A percentile compares a stretch with the other conserved stretches of the same genome.
Evolutionary conservation across 2,113 vertebrate species (phyloP).

Genomic region (Dermatemys mawii): DNA sequence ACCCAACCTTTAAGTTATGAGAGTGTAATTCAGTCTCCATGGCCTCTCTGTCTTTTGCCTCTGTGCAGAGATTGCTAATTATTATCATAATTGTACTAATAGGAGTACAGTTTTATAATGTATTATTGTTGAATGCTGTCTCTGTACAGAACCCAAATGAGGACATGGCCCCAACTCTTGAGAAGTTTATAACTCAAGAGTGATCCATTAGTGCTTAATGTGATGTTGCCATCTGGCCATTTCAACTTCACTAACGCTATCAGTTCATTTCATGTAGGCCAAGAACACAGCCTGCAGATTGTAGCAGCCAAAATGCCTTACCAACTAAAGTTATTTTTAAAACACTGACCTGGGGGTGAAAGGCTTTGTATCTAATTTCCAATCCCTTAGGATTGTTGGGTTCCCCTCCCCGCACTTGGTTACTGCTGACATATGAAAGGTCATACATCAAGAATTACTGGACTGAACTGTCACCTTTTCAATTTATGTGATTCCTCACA

Average conservation of each 20-base stretch:
- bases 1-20: not conserved
- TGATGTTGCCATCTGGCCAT: not conserved
- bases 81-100: not conserved
- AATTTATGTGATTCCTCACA: not conserved
- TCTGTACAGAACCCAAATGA: not conserved
- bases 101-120: not conserved
- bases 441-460: slow-evolving; percentile 12
- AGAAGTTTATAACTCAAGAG: not conserved
- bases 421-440: not conserved
- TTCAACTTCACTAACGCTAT: not conserved
- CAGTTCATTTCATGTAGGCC: not conserved
- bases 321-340: not conserved
- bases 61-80: not conserved
- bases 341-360: slow-evolving; percentile 1
- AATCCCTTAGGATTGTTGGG: not conserved
- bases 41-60: not conserved
- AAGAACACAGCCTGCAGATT: not conserved
- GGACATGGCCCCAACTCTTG: not conserved
- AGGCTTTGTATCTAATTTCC: slow-evolving; percentile 11
- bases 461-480: slow-evolving; percentile 8
- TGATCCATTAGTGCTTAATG: not conserved
- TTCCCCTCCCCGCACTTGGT: not conserved
- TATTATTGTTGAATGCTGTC: not conserved
- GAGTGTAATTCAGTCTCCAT: not conserved
- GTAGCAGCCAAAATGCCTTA: too few relatives aligned